Evolutionary conservation across 2,888 invertebrate genomes (phyloP).

Genomic region (Tupiocoris notatus): DNA sequence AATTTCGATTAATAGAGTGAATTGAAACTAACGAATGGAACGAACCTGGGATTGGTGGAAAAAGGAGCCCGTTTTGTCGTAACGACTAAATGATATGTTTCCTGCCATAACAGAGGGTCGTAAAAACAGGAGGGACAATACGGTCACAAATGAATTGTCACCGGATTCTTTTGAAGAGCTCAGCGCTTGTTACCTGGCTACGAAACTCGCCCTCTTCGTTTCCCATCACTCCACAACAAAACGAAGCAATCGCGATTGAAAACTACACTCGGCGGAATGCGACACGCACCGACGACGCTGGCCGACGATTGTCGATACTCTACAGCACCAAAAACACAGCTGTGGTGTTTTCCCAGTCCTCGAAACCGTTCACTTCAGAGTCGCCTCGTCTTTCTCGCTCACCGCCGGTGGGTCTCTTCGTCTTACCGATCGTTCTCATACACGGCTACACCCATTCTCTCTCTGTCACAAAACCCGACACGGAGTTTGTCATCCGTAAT

Average conservation of each 20-base stretch:
- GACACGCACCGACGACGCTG: not conserved
- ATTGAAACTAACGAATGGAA: too few relatives aligned
- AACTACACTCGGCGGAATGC: slow-evolving; percentile 11
- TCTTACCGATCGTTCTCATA: not conserved
- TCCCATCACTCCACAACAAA: slow-evolving; percentile 14
- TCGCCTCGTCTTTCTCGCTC: slow-evolving; percentile 16
- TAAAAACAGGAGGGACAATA: too few relatives aligned
- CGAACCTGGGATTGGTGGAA: too few relatives aligned
- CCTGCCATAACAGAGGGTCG: too few relatives aligned
- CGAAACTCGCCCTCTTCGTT: not conserved
- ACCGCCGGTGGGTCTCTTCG: not conserved
- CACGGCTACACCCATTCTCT: too few relatives aligned
- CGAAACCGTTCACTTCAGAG: not conserved
- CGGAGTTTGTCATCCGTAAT: slow-evolving; percentile 42
- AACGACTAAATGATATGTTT: too few relatives aligned
- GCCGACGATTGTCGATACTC: slow-evolving; percentile 27
- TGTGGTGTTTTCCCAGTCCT: slow-evolving; percentile 18
- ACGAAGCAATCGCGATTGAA: slow-evolving; percentile 27
- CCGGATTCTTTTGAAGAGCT: not conserved
- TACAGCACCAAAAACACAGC: slow-evolving; percentile 34
- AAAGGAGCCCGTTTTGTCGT: too few relatives aligned
- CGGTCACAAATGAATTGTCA: not conserved
- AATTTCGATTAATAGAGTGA: too few relatives aligned
- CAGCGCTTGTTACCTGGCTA: not conserved
- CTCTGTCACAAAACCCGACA: slow-evolving; percentile 29